Evolutionary conservation across 2,113 vertebrate species (phyloP).

Genomic region (Pseudopipra pipra): DNA sequence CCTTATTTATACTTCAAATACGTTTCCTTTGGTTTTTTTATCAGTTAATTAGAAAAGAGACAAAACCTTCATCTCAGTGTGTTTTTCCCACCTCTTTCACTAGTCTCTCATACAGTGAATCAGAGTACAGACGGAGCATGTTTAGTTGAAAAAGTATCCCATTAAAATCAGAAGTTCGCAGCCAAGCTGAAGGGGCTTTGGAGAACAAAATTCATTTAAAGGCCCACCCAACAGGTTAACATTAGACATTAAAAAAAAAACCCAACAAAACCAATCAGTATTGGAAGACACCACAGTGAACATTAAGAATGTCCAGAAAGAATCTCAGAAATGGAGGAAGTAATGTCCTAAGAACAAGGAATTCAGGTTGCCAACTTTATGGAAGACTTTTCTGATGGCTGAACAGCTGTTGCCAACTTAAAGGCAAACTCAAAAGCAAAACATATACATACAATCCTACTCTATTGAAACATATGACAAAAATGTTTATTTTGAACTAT

Average conservation of each 20-base stretch:
- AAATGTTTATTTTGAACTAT: neutral
- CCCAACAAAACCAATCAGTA: neutral
- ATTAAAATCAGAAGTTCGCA: neutral
- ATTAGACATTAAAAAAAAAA: neutral
- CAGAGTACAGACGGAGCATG: neutral
- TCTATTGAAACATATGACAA: neutral
- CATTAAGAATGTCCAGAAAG: neutral
- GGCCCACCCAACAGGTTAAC: neutral
- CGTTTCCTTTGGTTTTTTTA: neutral
- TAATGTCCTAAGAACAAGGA: neutral
- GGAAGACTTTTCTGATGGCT: neutral
- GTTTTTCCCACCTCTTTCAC: neutral
- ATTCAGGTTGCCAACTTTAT: neutral
- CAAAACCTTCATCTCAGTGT: neutral
- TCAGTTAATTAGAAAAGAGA: constrained; percentile 13
- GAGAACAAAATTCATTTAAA: neutral
- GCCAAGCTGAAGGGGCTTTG: neutral
- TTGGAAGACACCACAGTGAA: neutral
- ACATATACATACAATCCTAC: neutral
- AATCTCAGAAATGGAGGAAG: neutral
- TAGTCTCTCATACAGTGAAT: neutral
- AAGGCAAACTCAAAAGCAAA: neutral
- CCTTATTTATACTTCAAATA: constrained; percentile 45
- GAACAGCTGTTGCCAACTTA: neutral
- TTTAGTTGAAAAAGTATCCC: neutral